Evolutionary conservation across 1,140 invertebrate genomes (phyloP).

Genomic region (Zaprionus inermis): DNA sequence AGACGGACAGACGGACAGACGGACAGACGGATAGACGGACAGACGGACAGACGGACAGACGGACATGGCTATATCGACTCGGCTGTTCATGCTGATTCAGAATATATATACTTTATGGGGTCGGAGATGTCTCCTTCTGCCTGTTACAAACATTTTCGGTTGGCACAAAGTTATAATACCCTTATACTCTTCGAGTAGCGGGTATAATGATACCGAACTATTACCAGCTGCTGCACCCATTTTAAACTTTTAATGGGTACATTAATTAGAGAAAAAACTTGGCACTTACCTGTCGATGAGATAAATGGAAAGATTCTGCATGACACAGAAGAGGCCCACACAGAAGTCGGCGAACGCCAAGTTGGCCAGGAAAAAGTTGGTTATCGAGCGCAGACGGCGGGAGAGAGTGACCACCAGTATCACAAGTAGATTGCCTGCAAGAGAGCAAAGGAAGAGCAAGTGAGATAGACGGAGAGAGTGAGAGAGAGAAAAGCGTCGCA

Average conservation of each 20-base stretch:
- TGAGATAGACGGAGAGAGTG: constrained; percentile 14
- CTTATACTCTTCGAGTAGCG: too few relatives aligned
- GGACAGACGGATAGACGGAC: too few relatives aligned
- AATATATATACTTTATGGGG: too few relatives aligned
- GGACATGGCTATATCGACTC: too few relatives aligned
- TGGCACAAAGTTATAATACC: too few relatives aligned
- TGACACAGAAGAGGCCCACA: constrained; percentile 93
- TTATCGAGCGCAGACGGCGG: constrained; percentile 90
- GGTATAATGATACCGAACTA: too few relatives aligned
- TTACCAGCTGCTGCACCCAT: too few relatives aligned
- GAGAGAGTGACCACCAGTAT: constrained; percentile 92
- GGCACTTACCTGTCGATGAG: constrained; percentile 88
- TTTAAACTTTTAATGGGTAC: constrained; percentile 6
- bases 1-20: too few relatives aligned
- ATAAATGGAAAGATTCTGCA: constrained; percentile 92
- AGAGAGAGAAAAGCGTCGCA: constrained; percentile 10
- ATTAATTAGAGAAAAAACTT: constrained; percentile 24
- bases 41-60: too few relatives aligned
- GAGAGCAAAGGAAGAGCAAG: constrained; percentile 24
- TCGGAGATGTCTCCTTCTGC: too few relatives aligned
- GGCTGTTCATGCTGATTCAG: too few relatives aligned
- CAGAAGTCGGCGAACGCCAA: constrained; percentile 93
- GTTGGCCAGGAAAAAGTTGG: constrained; percentile 94
- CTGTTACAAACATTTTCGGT: too few relatives aligned
- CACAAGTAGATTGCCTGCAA: constrained; percentile 91